Base-by-base conservation (phyloP, 2,797 vertebrate genomes). In the Sebastes flavidus region DNA sequence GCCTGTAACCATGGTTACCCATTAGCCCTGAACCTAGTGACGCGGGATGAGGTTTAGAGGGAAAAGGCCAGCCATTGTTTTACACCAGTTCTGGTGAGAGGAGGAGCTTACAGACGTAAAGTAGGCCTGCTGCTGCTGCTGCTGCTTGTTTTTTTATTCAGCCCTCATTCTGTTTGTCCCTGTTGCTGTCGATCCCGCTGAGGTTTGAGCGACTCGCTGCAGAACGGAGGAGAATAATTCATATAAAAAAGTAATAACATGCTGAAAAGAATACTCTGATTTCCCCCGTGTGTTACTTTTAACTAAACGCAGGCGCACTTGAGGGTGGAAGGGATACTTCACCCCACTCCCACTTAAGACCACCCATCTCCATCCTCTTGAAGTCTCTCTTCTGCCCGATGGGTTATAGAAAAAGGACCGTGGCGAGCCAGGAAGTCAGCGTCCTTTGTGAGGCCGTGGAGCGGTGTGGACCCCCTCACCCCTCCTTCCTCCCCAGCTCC, bases 1-100 rank as follows among this genome's bases (percentile, higher is more conserved):
- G 83, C 87, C 86, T 77, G 94, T 94, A 93, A 90, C 94, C 94
- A 95, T 94, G 94, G 95, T 87, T 93, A 95, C 94, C 89, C 63
- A 89, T 92, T 88, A 92, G 91, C 89, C 92, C 84, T 78, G 84
- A 91, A 91, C 86, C 88, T 83, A 75, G 89, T 85, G 92, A 91
- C 80, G 84, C 52, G 72, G 84, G 84, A 91, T 91, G 89, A 86
- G 83, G 90, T 93, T 93, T 91, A 87, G 66, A 93, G 77, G 86
- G 87, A 93, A 91, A 94, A 91, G 90, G 92, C 91, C 81, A 89
- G 88, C 73, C 65, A 79, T 88, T 92, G 89, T 88, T 94, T 87
- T 84, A 86, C 87, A 90, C 89, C 76, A 25, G 77, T 89, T 85
- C 77, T 82, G 75, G 83, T 65, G 81, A 83, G 86, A 86, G 92